Percentiles rank a stretch among this genome's conserved stretches.
Evolutionary conservation across 2,113 vertebrate species (phyloP).

Genomic region (Peromyscus polionotus): DNA sequence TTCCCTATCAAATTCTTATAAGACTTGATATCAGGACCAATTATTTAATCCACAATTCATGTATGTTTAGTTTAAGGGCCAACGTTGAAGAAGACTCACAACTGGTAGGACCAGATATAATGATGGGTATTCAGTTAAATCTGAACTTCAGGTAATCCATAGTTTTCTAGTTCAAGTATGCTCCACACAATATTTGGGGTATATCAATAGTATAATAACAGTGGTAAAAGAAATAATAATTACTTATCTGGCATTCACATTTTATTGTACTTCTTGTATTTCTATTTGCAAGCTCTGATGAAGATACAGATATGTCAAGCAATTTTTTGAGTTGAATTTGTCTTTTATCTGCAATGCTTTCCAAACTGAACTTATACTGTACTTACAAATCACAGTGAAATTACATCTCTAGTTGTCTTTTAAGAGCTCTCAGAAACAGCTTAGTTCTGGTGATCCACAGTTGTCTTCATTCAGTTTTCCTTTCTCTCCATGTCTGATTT

Average conservation of each 20-base stretch:
- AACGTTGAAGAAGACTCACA: neutral
- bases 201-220: neutral
- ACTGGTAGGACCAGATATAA: neutral
- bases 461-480: neutral
- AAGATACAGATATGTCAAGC: neutral
- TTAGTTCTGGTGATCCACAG: neutral
- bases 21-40: neutral
- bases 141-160: neutral
- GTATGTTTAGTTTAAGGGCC: neutral
- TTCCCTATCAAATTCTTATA: neutral
- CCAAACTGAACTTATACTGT: neutral
- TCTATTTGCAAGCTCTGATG: neutral
- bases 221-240: neutral
- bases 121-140: neutral
- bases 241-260: neutral
- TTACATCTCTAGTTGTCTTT: neutral
- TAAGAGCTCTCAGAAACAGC: accelerated
- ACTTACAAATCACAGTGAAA: neutral
- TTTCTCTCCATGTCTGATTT: neutral
- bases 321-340: neutral
- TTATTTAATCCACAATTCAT: neutral
- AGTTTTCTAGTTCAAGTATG: neutral
- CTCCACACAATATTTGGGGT: neutral
- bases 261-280: neutral
- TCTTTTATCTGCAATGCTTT: neutral